A percentile compares a stretch with the other conserved stretches of the same genome.
These are phyloP conservation scores for Drosophila repletoides DNA, from an alignment of 1,140 invertebrate species.

Conservation along the genomic window DNA sequence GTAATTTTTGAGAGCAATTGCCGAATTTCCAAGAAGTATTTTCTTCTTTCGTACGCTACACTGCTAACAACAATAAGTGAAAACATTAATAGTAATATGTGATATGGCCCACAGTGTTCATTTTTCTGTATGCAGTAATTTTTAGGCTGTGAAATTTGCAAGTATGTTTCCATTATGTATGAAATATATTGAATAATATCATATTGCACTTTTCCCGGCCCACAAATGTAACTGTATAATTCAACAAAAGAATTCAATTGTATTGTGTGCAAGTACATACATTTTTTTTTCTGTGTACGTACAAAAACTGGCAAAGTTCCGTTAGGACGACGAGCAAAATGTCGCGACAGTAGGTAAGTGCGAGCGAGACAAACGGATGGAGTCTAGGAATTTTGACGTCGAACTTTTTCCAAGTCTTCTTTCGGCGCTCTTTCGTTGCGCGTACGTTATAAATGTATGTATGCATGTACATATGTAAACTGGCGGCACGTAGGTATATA, in stretches of 20 bases:
- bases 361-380: constrained; percentile 14
- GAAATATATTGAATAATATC: background rate
- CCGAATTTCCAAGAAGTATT: too few species aligned
- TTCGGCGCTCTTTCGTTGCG: background rate
- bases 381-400: constrained; percentile 14
- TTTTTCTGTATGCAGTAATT: constrained; percentile 11
- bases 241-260: constrained; percentile 5
- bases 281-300: too few species aligned
- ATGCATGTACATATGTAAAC: background rate
- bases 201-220: constrained; percentile 47
- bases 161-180: too few species aligned
- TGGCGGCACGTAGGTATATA: background rate
- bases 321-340: constrained; percentile 29
- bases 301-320: constrained; percentile 15
- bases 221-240: constrained; percentile 28
- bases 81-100: too few species aligned
- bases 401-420: constrained; percentile 27
- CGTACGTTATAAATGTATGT: background rate
- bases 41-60: too few species aligned
- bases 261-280: constrained; percentile 23
- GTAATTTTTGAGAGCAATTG: too few species aligned
- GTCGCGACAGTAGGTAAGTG: constrained; percentile 7
- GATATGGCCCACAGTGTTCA: too few species aligned
- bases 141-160: constrained; percentile 37
- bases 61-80: too few species aligned